Evolutionary conservation across 2,797 vertebrate genomes (phyloP).

Genomic region (Smutsia gigantea): DNA sequence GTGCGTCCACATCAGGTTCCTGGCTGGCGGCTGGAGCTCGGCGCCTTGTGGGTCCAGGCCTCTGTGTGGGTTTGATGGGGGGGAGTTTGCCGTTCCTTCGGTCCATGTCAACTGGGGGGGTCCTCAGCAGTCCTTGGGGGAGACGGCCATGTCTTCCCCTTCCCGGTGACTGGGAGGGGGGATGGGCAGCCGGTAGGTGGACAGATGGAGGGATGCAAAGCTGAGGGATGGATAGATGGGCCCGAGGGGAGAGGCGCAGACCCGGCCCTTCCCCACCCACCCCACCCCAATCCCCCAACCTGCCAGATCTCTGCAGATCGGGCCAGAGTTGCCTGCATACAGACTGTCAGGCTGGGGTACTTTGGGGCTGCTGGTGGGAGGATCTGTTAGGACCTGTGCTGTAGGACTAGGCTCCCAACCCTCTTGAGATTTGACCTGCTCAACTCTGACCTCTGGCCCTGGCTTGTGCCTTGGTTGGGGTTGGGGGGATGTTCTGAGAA

Average conservation of each 20-base stretch:
- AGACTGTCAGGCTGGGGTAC: conserved; percentile 31
- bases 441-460: conserved; percentile 74
- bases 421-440: conserved; percentile 52
- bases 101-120: conserved; percentile 63
- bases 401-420: background rate
- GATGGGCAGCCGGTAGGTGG: conserved; percentile 74
- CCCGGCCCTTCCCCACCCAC: conserved; percentile 52
- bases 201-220: conserved; percentile 80
- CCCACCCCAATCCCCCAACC: conserved; percentile 9
- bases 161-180: conserved; percentile 61
- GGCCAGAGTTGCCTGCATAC: conserved; percentile 35
- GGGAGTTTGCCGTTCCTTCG: conserved; percentile 59
- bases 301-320: background rate
- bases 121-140: conserved; percentile 70
- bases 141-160: conserved; percentile 79
- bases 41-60: conserved; percentile 70
- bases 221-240: conserved; percentile 77
- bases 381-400: background rate
- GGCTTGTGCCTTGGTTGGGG: background rate
- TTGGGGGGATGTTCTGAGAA: background rate
- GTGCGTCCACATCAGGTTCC: conserved; percentile 59
- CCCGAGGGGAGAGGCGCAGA: conserved; percentile 19
- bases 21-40: conserved; percentile 37
- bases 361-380: conserved; percentile 35
- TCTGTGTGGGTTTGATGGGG: conserved; percentile 58